Base-by-base conservation (phyloP, 2,113 vertebrate species). In the Elgaria multicarinata region DNA sequence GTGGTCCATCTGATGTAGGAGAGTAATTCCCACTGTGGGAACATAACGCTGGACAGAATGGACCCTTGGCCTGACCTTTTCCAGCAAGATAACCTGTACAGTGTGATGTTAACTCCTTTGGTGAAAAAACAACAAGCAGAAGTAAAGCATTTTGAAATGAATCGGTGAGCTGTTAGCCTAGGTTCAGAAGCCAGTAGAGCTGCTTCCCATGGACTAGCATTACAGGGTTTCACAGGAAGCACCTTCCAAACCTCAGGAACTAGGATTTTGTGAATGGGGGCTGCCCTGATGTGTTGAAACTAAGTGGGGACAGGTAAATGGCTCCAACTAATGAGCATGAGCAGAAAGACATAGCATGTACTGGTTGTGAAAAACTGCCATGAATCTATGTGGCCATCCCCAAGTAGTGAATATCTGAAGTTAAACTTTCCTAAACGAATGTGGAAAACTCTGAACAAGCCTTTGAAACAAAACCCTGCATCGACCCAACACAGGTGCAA, bases 401-500 rank as follows among this genome's bases (percentile, higher is more conserved):
- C 8, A 75, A 80, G 14, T 31, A 53, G 33, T 46, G 3, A 13
- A 39, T 62, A 44, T 14, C 89, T 44, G 31, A 72, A 58, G 77
- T 87, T 75, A 44, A 46, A 20, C 36, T 86, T 86, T 69, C 74
- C 36, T 89, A 94, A 95, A 89, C 50, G 92, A 86, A 67, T 87
- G 6, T 10, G 42, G 78, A 87, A 83, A 42, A 77, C 9, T 2
- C 13, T 58, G 50, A 87, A 72, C 2, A 39, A 91, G 1, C 2
- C 20, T 16, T 5, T 72, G 50, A 95, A 39, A 94, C 16, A 75
- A 89, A 84, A 89, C 20, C 33, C 20, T 66, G 14, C 31, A 50
- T 84, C 5, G 26, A 84, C 72, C 28, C 62, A 89, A 53, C 9
- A 20, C 44, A 67, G 31, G 33, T 77, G n/a, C 72, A 69, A 78